These are phyloP conservation scores for Caenorhabditis imperialis DNA, from an alignment of 2,888 invertebrate genomes.

Conservation along the genomic window DNA sequence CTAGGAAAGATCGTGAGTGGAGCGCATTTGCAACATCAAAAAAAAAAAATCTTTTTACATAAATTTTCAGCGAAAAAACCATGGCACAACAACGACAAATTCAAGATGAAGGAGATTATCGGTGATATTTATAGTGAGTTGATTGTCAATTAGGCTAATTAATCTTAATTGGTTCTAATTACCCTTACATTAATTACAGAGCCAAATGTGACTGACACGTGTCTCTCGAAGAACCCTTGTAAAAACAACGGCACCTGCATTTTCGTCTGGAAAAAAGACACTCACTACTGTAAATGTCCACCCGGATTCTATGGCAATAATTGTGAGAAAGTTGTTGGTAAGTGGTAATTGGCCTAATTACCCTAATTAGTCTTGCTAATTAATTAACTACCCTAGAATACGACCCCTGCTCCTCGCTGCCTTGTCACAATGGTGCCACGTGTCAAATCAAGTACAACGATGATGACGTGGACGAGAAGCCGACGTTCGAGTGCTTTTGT, in stretches of 20 bases:
- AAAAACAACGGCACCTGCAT: constrained; percentile 74
- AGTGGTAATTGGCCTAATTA: constrained; percentile 2
- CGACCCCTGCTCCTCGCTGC: constrained; percentile 70
- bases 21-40: too few species aligned
- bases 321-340: constrained; percentile 72
- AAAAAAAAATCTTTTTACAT: too few species aligned
- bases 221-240: constrained; percentile 72
- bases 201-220: constrained; percentile 65
- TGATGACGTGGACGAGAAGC: constrained; percentile 53
- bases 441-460: constrained; percentile 65
- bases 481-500: constrained; percentile 74
- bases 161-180: too few species aligned
- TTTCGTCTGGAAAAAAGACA: constrained; percentile 68
- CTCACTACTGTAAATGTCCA: constrained; percentile 72
- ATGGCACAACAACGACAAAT: constrained; percentile 71
- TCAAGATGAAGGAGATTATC: constrained; percentile 65
- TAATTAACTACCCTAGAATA: constrained; percentile 54
- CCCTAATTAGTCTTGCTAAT: neutral
- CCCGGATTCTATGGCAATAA: constrained; percentile 71
- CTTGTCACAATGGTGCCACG: constrained; percentile 75
- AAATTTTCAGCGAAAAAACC: constrained; percentile 66
- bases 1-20: constrained; percentile 64
- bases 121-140: constrained; percentile 61
- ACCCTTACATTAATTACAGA: constrained; percentile 39
- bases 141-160: too few species aligned